Conservation (phyloP, 2,797 vertebrate genomes). For the Phalanger gymnotis region DNA sequence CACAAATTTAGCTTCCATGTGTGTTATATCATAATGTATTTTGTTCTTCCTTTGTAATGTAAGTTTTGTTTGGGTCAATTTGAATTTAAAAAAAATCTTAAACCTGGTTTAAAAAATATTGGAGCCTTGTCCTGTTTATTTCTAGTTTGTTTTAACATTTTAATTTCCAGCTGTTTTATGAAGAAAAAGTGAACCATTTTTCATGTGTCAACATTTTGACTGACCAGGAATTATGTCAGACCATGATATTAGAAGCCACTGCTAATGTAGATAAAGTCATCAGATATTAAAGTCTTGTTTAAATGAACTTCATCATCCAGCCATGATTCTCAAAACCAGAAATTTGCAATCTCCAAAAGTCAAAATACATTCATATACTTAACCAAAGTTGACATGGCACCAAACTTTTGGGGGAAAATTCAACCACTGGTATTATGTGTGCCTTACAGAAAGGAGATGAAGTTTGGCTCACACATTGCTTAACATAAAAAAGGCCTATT, state of each 20-base stretch:
- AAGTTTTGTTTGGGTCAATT: conserved; percentile 85
- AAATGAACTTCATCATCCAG: background rate
- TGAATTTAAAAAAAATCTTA: conserved; percentile 82
- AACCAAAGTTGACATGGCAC: background rate
- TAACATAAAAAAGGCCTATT: background rate
- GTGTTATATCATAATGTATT: conserved; percentile 83
- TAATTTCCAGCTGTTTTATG: conserved; percentile 5
- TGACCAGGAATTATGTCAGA: background rate
- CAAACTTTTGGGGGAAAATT: background rate
- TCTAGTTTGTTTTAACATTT: conserved; percentile 74
- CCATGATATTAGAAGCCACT: background rate
- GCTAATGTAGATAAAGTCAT: background rate
- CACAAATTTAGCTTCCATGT: conserved; percentile 79
- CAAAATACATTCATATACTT: background rate
- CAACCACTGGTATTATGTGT: background rate
- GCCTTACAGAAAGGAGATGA: background rate
- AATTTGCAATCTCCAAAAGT: background rate
- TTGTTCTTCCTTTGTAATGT: conserved; percentile 87
- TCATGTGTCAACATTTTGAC: background rate
- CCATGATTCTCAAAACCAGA: background rate
- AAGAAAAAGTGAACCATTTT: background rate
- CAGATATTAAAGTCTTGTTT: background rate
- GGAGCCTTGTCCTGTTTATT: conserved; percentile 80
- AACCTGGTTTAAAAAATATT: conserved; percentile 79
- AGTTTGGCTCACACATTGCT: background rate